Conservation (phyloP, 2,888 invertebrate genomes). For the Isoperla grammatica region DNA sequence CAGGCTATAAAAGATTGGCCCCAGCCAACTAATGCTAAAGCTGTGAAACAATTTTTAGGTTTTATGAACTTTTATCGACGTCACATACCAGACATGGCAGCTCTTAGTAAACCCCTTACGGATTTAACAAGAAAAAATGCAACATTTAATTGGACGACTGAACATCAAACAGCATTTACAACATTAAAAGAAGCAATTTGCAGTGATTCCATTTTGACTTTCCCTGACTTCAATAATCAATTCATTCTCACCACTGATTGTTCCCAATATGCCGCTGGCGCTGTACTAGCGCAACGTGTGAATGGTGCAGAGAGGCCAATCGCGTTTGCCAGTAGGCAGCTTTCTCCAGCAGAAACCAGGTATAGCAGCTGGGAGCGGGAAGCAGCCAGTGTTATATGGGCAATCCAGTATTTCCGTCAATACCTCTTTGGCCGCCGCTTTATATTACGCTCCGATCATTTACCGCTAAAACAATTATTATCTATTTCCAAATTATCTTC, state of each 20-base stretch:
- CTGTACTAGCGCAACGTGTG: slow-evolving; percentile 32
- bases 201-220: slow-evolving; percentile 29
- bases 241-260: slow-evolving; percentile 35
- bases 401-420: slow-evolving; percentile 1
- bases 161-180: slow-evolving; percentile 28
- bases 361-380: slow-evolving; percentile 29
- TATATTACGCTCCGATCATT: slow-evolving; percentile 27
- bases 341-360: slow-evolving; percentile 29
- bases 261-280: slow-evolving; percentile 32
- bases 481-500: not conserved
- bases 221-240: slow-evolving; percentile 31
- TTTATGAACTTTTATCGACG: slow-evolving; percentile 36
- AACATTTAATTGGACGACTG: slow-evolving; percentile 27
- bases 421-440: slow-evolving; percentile 31
- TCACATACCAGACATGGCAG: slow-evolving; percentile 34
- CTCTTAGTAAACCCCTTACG: slow-evolving; percentile 34
- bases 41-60: slow-evolving; percentile 34
- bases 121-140: slow-evolving; percentile 32
- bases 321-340: slow-evolving; percentile 28
- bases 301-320: slow-evolving; percentile 28
- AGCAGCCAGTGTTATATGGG: too few relatives aligned
- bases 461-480: slow-evolving; percentile 25
- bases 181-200: slow-evolving; percentile 26
- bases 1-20: slow-evolving; percentile 31
- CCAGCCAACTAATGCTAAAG: slow-evolving; percentile 25